Evolutionary conservation across 2,797 vertebrate species (phyloP).

Genomic region (Trichosurus vulpecula): DNA sequence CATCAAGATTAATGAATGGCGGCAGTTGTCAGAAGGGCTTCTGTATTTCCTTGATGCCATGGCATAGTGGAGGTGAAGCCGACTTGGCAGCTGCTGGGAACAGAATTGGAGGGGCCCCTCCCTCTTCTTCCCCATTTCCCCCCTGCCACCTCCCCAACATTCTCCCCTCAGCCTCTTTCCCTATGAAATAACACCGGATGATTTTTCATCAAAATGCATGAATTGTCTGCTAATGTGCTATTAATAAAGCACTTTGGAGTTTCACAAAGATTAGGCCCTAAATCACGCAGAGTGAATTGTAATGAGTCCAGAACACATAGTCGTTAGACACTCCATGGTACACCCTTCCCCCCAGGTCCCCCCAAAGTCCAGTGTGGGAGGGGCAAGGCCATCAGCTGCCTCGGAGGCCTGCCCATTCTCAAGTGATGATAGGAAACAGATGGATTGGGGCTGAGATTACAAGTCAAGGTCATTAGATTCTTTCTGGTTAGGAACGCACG

Average conservation of each 20-base stretch:
- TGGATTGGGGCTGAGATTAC: background rate
- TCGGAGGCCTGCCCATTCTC: background rate
- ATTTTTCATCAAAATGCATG: slow-evolving; percentile 80
- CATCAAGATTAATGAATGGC: slow-evolving; percentile 97
- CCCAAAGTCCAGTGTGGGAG: background rate
- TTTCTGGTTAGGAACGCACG: background rate
- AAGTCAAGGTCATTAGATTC: too few relatives aligned
- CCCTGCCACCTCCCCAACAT: background rate
- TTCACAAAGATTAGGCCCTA: slow-evolving; percentile 78
- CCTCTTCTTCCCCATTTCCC: rapidly evolving
- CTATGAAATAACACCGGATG: slow-evolving; percentile 68
- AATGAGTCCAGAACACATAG: slow-evolving; percentile 73
- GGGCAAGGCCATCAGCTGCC: background rate
- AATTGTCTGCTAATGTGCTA: slow-evolving; percentile 82
- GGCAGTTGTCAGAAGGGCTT: slow-evolving; percentile 89
- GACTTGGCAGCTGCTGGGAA: slow-evolving; percentile 63
- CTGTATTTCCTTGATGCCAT: slow-evolving; percentile 74
- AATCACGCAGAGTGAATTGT: slow-evolving; percentile 81
- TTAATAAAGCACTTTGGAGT: slow-evolving; percentile 82
- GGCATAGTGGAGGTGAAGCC: slow-evolving; percentile 61
- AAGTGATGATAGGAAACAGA: background rate
- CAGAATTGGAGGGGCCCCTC: slow-evolving; percentile 37
- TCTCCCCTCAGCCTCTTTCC: slow-evolving; percentile 21
- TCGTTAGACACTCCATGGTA: slow-evolving; percentile 19
- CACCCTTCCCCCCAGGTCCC: background rate